A percentile compares a stretch with the other conserved stretches of the same genome.
These are phyloP conservation scores for Schizopygopsis malacanthus DNA, from an alignment of 2,797 vertebrate genomes.

Conservation along the genomic window DNA sequence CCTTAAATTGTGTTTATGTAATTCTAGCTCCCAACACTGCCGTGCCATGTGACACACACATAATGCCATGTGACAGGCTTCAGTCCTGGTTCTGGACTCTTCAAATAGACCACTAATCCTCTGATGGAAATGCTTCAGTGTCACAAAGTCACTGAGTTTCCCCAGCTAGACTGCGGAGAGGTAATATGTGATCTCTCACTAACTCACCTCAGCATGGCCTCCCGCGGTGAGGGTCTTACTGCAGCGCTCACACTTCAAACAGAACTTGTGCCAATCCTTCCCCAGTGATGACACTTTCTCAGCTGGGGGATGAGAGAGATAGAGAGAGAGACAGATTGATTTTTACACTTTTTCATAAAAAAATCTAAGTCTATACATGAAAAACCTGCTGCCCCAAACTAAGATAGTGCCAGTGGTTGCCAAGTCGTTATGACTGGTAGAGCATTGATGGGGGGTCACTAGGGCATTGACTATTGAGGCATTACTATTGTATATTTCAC, in stretches of 20 bases:
- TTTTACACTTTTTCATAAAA: neutral
- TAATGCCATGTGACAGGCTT: neutral
- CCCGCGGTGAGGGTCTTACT: conserved; percentile 93
- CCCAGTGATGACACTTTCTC: conserved; percentile 97
- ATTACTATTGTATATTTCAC: neutral
- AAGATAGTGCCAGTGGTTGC: neutral
- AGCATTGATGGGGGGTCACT: neutral
- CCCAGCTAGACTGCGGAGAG: conserved; percentile 49
- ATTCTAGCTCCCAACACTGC: neutral
- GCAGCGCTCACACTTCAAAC: conserved; percentile 95
- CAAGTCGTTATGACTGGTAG: neutral
- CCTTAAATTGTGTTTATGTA: neutral
- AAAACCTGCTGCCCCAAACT: neutral
- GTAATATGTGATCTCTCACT: conserved; percentile 25
- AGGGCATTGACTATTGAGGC: neutral
- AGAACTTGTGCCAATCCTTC: conserved; percentile 98
- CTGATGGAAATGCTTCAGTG: conserved; percentile 42
- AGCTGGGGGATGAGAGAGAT: conserved; percentile 70
- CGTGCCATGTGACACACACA: neutral
- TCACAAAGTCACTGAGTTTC: conserved; percentile 57
- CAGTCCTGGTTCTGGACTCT: conserved; percentile 13
- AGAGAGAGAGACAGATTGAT: conserved; percentile 9
- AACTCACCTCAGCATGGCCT: conserved; percentile 91
- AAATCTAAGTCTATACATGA: neutral
- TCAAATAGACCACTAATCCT: conserved; percentile 39